A percentile compares a stretch with the other conserved stretches of the same genome.
phyloP scores from a whole-genome alignment of 92 coral and sea anemone genomes.

The Zoanthus sociatus region DNA sequence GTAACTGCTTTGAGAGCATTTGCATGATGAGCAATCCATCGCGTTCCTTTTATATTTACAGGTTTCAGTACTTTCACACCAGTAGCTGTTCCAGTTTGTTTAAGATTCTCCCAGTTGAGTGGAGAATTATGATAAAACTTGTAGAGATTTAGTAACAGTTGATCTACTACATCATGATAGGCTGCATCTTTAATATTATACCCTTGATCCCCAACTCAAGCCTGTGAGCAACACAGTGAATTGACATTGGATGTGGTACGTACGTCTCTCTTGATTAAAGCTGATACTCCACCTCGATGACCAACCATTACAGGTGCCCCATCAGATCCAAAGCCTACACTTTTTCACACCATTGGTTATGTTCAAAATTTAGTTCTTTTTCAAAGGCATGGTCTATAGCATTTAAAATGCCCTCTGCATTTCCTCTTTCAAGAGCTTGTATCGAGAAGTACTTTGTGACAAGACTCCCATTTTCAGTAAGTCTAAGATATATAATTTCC shows the following conservation, averaged over 20 bases:
- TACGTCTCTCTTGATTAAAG: constrained; percentile 32
- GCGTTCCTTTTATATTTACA: constrained; percentile 49
- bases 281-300: constrained; percentile 54
- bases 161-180: constrained; percentile 42
- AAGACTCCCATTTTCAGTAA: constrained; percentile 51
- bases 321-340: constrained; percentile 58
- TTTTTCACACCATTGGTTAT: constrained; percentile 54
- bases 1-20: constrained; percentile 53
- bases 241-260: constrained; percentile 19
- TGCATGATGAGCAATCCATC: constrained; percentile 53
- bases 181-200: constrained; percentile 29
- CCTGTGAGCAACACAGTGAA: constrained; percentile 68
- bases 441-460: constrained; percentile 61
- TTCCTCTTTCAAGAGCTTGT: constrained; percentile 55
- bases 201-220: constrained; percentile 62
- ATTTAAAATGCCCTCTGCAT: constrained; percentile 47
- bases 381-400: constrained; percentile 50
- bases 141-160: constrained; percentile 36
- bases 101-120: constrained; percentile 46
- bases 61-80: constrained; percentile 47
- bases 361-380: constrained; percentile 45
- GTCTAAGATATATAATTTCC: constrained; percentile 52
- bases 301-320: constrained; percentile 59
- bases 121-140: constrained; percentile 56
- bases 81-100: constrained; percentile 38